Conservation (phyloP, 2,797 vertebrate genomes). For the Sphaeramia orbicularis region DNA sequence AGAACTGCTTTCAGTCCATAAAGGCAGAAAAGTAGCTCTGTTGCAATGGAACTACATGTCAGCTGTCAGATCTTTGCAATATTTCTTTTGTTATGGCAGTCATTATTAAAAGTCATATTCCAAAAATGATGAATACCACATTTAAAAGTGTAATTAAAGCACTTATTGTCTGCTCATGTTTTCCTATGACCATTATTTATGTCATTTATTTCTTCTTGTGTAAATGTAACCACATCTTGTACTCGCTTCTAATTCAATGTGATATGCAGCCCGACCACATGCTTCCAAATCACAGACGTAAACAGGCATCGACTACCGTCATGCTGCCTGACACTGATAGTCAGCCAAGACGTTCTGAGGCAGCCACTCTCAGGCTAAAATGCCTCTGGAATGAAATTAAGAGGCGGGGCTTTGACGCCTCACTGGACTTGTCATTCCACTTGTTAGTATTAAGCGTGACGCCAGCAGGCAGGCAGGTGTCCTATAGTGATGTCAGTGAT, state of each 20-base stretch:
- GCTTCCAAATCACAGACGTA: not conserved
- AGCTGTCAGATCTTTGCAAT: too few relatives aligned
- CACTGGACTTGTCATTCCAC: conserved; percentile 11
- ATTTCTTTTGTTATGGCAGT: too few relatives aligned
- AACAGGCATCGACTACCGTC: not conserved
- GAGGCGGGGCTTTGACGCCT: conserved; percentile 9
- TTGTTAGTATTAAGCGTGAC: conserved; percentile 30
- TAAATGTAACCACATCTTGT: not conserved
- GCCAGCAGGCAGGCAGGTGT: conserved; percentile 40
- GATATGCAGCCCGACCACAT: not conserved
- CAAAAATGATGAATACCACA: not conserved
- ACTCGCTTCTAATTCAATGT: not conserved
- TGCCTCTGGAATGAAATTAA: conserved; percentile 13
- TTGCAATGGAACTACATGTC: too few relatives aligned
- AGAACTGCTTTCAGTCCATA: too few relatives aligned
- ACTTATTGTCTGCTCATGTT: not conserved
- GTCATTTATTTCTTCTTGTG: not conserved
- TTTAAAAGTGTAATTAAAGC: not conserved
- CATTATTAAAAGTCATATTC: not conserved
- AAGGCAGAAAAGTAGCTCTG: too few relatives aligned
- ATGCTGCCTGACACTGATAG: conserved; percentile 13
- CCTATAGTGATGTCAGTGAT: conserved; percentile 43
- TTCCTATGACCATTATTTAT: not conserved
- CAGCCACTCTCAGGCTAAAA: conserved; percentile 14
- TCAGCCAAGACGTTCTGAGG: conserved; percentile 20